phyloP scores from a whole-genome alignment of 2,113 vertebrate species.

The Plestiodon gilberti region DNA sequence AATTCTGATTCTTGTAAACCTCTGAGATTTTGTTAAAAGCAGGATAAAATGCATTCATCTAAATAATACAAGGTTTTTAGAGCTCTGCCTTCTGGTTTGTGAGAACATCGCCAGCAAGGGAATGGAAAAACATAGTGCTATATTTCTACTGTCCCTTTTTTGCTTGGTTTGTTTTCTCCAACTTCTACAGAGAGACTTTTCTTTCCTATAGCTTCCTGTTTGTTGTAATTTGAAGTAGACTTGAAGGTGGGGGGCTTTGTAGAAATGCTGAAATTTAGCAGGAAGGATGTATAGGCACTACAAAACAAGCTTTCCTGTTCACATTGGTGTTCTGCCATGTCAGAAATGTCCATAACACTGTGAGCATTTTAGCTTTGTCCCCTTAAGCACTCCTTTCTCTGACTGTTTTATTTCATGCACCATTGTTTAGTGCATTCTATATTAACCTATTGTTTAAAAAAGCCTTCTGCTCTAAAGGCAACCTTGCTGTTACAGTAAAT shows the following conservation, averaged over 20 bases:
- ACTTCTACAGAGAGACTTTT: conserved; percentile 18
- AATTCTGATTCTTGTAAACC: too few species aligned
- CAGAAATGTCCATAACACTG: not conserved
- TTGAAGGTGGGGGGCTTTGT: conserved; percentile 30
- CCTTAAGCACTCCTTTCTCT: fast-evolving
- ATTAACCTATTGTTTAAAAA: not conserved
- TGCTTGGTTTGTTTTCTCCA: conserved; percentile 22
- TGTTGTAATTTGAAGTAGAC: conserved; percentile 33
- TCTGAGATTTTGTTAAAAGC: too few species aligned
- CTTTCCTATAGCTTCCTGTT: conserved; percentile 53
- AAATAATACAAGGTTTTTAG: not conserved
- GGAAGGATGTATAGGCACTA: conserved; percentile 46
- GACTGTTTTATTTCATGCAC: not conserved
- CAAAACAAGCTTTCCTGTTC: not conserved
- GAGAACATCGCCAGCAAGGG: not conserved
- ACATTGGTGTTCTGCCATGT: fast-evolving
- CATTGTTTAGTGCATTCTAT: not conserved
- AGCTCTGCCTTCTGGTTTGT: too few species aligned
- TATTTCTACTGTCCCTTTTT: not conserved
- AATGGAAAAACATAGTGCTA: too few species aligned
- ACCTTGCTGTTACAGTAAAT: not conserved
- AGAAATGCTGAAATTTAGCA: not conserved
- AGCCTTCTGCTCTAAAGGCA: not conserved
- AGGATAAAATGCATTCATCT: too few species aligned
- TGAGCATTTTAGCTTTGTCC: not conserved